Conservation (phyloP, 1,140 invertebrate species). For the Artemia franciscana region DNA sequence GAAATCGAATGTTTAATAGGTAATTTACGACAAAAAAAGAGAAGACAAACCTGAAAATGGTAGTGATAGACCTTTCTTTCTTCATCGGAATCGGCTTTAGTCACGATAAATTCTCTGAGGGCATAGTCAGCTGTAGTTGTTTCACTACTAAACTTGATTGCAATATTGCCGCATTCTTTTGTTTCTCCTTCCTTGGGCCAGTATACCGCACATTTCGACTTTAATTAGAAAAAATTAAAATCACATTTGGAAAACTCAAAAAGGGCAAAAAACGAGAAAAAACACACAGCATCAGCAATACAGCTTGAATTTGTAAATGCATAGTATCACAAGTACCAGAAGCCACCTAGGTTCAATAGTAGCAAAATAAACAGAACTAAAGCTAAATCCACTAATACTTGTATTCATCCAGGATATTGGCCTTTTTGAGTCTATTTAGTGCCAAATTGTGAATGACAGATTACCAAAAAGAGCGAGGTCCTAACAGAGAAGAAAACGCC, state of each 20-base stretch:
- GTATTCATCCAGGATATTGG: too few species aligned
- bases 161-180: slow-evolving; percentile 46
- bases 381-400: too few species aligned
- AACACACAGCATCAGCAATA: background rate
- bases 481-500: too few species aligned
- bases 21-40: background rate
- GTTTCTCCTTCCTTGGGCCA: slow-evolving; percentile 71
- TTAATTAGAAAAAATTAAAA: slow-evolving; percentile 15
- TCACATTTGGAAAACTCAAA: background rate
- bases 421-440: too few species aligned
- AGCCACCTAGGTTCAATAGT: too few species aligned
- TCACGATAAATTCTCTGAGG: slow-evolving; percentile 57
- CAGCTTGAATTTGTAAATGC: background rate
- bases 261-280: background rate
- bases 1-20: too few species aligned
- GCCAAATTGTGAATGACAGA: too few species aligned
- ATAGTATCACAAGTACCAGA: too few species aligned
- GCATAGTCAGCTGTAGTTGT: slow-evolving; percentile 74
- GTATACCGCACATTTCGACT: slow-evolving; percentile 82
- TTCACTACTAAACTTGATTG: slow-evolving; percentile 42
- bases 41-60: slow-evolving; percentile 54
- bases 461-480: too few species aligned
- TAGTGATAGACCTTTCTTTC: slow-evolving; percentile 73
- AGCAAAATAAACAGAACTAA: too few species aligned
- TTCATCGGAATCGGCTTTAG: slow-evolving; percentile 33